These are phyloP conservation scores for Diglossa brunneiventris DNA, from an alignment of 2,113 vertebrate genomes.

Conservation along the genomic window DNA sequence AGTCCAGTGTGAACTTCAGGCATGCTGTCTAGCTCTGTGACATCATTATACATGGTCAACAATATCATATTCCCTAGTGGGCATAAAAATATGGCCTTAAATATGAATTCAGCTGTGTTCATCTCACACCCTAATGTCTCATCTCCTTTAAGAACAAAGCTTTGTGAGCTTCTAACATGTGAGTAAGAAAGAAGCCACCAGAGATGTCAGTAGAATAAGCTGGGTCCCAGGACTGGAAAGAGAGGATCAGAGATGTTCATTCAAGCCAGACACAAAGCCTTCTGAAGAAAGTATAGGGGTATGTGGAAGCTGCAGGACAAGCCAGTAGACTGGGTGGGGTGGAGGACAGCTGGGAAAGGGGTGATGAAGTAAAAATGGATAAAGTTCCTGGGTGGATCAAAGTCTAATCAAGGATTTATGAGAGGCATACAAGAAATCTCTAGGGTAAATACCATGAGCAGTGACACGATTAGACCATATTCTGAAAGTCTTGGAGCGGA, in stretches of 20 bases:
- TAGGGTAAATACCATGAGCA: neutral
- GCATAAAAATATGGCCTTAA: neutral
- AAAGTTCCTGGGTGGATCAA: slow-evolving; percentile 26
- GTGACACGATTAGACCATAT: neutral
- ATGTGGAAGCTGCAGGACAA: neutral
- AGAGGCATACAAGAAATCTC: neutral
- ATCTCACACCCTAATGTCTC: neutral
- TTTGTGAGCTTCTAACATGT: neutral
- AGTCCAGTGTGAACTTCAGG: neutral
- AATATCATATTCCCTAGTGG: neutral
- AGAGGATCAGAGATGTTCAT: neutral
- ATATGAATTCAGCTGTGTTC: neutral
- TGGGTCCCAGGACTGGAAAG: neutral
- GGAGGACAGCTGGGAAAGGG: neutral
- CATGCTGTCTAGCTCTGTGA: neutral
- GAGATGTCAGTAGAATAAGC: neutral
- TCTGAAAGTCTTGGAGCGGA: neutral
- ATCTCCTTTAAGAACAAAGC: neutral
- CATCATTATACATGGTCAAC: neutral
- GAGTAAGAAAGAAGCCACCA: neutral
- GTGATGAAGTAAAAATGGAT: slow-evolving; percentile 15
- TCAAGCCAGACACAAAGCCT: neutral
- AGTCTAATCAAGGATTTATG: neutral
- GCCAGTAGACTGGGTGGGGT: neutral
- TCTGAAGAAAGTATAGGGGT: neutral